A percentile compares a stretch with the other conserved stretches of the same genome.
These are phyloP conservation scores for Hypotaenidia philippensis DNA, from an alignment of 2,797 vertebrate species.

Conservation along the genomic window DNA sequence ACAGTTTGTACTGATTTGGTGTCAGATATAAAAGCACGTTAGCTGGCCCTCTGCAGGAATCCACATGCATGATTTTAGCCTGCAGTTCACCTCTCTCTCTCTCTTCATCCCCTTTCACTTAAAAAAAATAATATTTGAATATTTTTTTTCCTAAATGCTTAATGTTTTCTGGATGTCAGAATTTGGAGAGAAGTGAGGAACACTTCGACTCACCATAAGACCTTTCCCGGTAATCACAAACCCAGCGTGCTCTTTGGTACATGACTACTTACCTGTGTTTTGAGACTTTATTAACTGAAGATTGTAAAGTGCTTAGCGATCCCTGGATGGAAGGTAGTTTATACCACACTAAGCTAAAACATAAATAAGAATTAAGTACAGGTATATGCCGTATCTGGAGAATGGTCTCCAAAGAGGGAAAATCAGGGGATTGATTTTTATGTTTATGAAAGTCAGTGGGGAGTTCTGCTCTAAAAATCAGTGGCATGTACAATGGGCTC, in stretches of 20 bases:
- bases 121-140: neutral
- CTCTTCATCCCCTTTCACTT: neutral
- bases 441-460: conserved; percentile 15
- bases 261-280: conserved; percentile 7
- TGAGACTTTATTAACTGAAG: conserved; percentile 36
- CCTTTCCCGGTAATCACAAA: neutral
- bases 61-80: rapidly evolving
- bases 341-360: conserved; percentile 15
- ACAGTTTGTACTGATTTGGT: neutral
- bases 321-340: conserved; percentile 3
- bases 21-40: neutral
- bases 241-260: neutral
- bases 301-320: conserved; percentile 13
- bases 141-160: neutral
- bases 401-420: conserved; percentile 4
- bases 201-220: neutral
- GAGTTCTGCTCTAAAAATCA: conserved; percentile 51
- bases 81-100: neutral
- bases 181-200: neutral
- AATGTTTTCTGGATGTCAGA: neutral
- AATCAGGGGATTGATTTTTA: conserved; percentile 39
- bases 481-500: conserved; percentile 12
- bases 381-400: neutral
- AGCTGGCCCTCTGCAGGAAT: neutral
- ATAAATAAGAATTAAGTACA: conserved; percentile 46